Base-by-base conservation (phyloP, 2,888 invertebrate species). In the Ctenicera cuprea region DNA sequence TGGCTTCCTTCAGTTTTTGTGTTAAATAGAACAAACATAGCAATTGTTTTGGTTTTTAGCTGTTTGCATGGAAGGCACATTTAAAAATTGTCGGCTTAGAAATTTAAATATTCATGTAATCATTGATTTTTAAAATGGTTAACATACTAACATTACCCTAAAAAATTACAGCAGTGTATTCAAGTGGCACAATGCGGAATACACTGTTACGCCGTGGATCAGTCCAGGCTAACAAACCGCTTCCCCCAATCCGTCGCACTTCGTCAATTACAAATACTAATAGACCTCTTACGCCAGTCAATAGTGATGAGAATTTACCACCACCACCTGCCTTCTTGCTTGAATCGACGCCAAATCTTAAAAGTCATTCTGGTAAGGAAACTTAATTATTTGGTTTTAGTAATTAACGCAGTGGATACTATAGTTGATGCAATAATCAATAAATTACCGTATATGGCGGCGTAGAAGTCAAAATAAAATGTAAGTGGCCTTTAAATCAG, bases 201-300 rank as follows among this genome's bases (percentile, higher is more conserved):
- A 86, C 85, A 64, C 82, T 90, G 83, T 89, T 85, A 84, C 91
- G 92, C 83, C 90, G 83, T 85, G 92, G 82, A 85, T 94, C 87
- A 85, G 90, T 82, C 87, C 92, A 83, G 78, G 86, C 89, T 77
- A 88, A 89, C 80, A 92, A 94, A 85, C 96, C 95, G 41, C 94
- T 95, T 75, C 95, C 96, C 38, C 95, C 96, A 0, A 93, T 95
- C 52, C 89, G 96, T 63, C 89, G 96, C 45, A 95, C 95, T 0
- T 95, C 96, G 0, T 90, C 91, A 11, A 90, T 91, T 68, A 89
- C 90, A 18, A 88, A 88, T 74, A 84, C 86, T 22, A 82, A 81
- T 62, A 76, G 83, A 70, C 81, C 81, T 62, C 76, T 83, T 76
- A 82, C 81, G 48, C 86, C 85, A 74, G 87, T 85, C 79, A 88